Conservation (phyloP, 2,888 invertebrate species). For the Heliconius ismenius region DNA sequence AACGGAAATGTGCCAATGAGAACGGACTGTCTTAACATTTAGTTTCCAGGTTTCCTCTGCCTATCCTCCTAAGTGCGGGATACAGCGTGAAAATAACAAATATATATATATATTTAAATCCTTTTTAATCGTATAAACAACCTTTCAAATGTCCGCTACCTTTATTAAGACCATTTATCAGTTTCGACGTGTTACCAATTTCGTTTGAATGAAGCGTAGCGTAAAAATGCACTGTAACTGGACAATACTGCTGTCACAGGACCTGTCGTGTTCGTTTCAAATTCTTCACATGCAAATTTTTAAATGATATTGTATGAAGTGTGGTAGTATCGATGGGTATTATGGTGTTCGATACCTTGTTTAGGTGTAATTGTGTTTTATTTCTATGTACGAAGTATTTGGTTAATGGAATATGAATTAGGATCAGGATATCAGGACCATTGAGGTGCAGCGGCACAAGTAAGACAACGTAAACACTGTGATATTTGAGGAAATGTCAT, state of each 20-base stretch:
- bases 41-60: background rate
- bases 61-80: background rate
- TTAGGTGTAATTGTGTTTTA: too few relatives aligned
- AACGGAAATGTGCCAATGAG: too few relatives aligned
- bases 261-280: conserved; percentile 37
- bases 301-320: conserved; percentile 28
- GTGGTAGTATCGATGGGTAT: background rate
- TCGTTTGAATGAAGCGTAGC: conserved; percentile 36
- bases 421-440: too few relatives aligned
- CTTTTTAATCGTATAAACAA: background rate
- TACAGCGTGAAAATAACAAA: background rate
- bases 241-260: conserved; percentile 40
- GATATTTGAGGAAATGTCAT: too few relatives aligned
- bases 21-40: background rate
- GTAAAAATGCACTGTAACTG: conserved; percentile 38
- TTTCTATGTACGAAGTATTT: too few relatives aligned
- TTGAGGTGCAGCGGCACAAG: too few relatives aligned
- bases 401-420: too few relatives aligned
- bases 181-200: conserved; percentile 41
- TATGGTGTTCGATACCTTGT: too few relatives aligned
- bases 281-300: conserved; percentile 36
- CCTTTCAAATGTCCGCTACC: conserved; percentile 21
- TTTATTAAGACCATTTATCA: conserved; percentile 39
- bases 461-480: too few relatives aligned
- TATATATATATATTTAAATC: too few relatives aligned